Conservation (phyloP, 2,797 vertebrate species). For the Ateles fusciceps region DNA sequence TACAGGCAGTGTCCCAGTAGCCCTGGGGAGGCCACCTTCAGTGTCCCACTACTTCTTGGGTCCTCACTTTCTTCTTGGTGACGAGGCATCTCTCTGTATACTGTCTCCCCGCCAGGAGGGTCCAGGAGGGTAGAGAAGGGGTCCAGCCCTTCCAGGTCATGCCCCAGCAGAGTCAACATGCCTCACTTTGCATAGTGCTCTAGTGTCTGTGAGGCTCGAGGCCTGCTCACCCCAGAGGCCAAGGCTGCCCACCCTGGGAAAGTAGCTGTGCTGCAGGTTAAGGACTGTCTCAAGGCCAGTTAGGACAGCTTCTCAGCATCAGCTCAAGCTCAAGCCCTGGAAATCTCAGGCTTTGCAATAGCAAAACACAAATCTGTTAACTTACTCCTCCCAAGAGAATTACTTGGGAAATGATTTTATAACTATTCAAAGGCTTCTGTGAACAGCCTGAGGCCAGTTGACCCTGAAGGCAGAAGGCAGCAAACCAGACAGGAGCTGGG, state of each 20-base stretch:
- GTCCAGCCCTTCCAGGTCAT: neutral
- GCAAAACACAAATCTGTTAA: neutral
- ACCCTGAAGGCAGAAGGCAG: neutral
- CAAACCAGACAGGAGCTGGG: neutral
- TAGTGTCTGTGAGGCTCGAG: neutral
- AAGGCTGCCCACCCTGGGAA: accelerated
- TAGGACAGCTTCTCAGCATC: neutral
- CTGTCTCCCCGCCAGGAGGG: neutral
- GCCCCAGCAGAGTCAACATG: too few species aligned
- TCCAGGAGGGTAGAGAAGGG: neutral
- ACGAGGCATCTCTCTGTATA: too few species aligned
- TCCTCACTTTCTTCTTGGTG: neutral
- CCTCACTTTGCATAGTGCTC: too few species aligned
- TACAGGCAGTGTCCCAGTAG: neutral
- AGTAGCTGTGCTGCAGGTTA: accelerated
- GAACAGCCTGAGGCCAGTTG: too few species aligned
- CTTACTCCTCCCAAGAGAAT: neutral
- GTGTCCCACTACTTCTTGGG: accelerated
- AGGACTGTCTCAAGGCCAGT: neutral
- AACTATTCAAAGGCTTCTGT: neutral
- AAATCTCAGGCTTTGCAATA: neutral
- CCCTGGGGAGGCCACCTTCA: neutral
- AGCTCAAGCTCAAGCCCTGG: neutral
- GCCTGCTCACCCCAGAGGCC: neutral
- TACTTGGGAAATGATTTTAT: neutral